Evolutionary conservation across 2,797 vertebrate species (phyloP), one percentile per base, ranked within the genome.

Genomic region (Anguilla anguilla): DNA sequence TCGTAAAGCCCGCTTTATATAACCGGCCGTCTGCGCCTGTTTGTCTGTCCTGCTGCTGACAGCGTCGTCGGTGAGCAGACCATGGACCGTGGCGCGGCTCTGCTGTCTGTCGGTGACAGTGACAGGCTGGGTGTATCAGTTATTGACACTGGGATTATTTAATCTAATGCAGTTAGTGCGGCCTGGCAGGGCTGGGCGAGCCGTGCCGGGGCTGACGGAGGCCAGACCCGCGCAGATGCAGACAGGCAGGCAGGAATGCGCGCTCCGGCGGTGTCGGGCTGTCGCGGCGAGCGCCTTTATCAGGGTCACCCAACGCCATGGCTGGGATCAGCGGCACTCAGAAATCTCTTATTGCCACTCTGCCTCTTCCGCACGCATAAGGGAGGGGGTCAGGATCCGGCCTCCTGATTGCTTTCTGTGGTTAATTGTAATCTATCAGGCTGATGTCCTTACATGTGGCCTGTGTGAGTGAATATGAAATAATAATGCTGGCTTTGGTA

Each of bases 71-170:
- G 39, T 3, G 79, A 51, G 43, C 69, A 35, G 1, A 74, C 22
- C 79, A 22, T 79, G 74, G 35, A 2, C 15, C 74, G 7, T 1
- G 5, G 17, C 35, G 43, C 17, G 35, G 15, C 39, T 13, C 67
- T 72, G 67, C 67, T 11, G 67, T 17, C 35, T 72, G 72, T 77
- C 72, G 43, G 72, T 43, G 82, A 84, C 82, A 84, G 49, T 46
- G 49, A 74, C 82, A 53, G 83, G 46, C 67, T 22, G 17, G 67
- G 28, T 46, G n/a, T 85, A 85, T 88, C 84, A 57, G 53, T n/a
- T 79, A 85, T 49, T 81, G 67, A 88, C 55, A 46, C 69, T 79
- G 69, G 53, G 69, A 84, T 88, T 88, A 85, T 85, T 88, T 85
- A 85, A 84, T 72, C 87, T 85, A 79, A 85, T 51, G 51, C 64